These are phyloP conservation scores for Intellagama lesueurii DNA, from an alignment of 2,797 vertebrate genomes.

Conservation along the genomic window DNA sequence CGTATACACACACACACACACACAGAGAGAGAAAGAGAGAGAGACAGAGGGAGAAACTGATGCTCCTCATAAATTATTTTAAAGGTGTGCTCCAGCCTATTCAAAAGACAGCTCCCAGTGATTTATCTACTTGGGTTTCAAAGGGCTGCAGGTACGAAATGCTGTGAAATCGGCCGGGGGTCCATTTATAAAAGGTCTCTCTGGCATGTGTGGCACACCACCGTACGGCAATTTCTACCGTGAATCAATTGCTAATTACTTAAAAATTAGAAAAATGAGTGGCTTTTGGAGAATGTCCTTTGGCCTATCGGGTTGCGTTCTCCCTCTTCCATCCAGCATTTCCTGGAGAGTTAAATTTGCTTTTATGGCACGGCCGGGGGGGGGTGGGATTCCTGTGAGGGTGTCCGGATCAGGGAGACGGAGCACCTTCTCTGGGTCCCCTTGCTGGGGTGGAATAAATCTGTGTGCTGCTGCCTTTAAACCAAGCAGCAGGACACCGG, in stretches of 20 bases:
- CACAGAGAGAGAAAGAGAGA: not conserved
- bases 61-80: conserved; percentile 62
- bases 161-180: conserved; percentile 64
- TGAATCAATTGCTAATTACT: conserved; percentile 59
- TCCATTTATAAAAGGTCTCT: conserved; percentile 70
- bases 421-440: too few relatives aligned
- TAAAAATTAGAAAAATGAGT: conserved; percentile 36
- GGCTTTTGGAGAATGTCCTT: not conserved
- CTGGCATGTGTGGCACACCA: conserved; percentile 71
- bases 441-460: not conserved
- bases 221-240: conserved; percentile 62
- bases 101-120: conserved; percentile 55
- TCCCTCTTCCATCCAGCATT: too few relatives aligned
- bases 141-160: conserved; percentile 64
- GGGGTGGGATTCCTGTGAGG: too few relatives aligned
- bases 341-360: too few relatives aligned
- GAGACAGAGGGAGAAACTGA: conserved; percentile 52
- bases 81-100: conserved; percentile 45
- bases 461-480: not conserved
- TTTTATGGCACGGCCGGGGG: too few relatives aligned
- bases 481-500: too few relatives aligned
- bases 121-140: conserved; percentile 72
- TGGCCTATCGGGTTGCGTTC: not conserved
- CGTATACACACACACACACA: too few relatives aligned
- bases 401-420: too few relatives aligned